Base-by-base conservation (phyloP, 2,888 invertebrate genomes). In the Belgica antarctica region DNA sequence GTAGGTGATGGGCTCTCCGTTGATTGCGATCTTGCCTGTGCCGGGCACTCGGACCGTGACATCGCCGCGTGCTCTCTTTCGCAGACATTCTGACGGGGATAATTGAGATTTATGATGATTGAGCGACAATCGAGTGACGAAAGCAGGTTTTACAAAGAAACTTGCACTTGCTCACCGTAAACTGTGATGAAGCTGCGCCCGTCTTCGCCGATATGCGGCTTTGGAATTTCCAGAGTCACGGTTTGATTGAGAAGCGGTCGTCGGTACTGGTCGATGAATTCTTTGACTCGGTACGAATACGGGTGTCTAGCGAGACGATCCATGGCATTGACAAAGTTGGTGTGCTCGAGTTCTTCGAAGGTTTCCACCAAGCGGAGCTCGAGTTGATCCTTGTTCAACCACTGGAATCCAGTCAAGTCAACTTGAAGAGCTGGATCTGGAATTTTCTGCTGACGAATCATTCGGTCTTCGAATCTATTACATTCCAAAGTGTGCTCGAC, bases 31-130 rank as follows among this genome's bases (percentile, higher is more conserved):
- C 76, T 87, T 84, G 1, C 97, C 96, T 63, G 89, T 87, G 12
- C 97, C 96, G 22, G 93, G 89, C 10, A 86, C 85, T 72, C 83
- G 83, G 7, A 96, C 81, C n/a, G 88, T 92, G 0, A 96, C 94
- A 77, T 86, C 83, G 1, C 89, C 95, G 74, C 85, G 82, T 0
- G 91, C 86, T 71, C 81, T 80, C 79, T 92, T 93, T 72, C 91
- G 83, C 69, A 84, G 77, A 76, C 89, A 90, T 79, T 88, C 86
- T 86, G 72, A 36, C 78, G 77, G 74, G 71, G 72, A 62, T 59
- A 71, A 31, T 71, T 66, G 25, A 24, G 70, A 76, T 69, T 70
- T 71, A 28, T 47, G 25, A 47, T 52, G 52, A 19, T 52, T 62
- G 17, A 22, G 17, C 12, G 17, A 19, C 22, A 52, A 52, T 52